Evolutionary conservation across 2,113 vertebrate species (phyloP).

Genomic region (Phoenicopterus ruber): DNA sequence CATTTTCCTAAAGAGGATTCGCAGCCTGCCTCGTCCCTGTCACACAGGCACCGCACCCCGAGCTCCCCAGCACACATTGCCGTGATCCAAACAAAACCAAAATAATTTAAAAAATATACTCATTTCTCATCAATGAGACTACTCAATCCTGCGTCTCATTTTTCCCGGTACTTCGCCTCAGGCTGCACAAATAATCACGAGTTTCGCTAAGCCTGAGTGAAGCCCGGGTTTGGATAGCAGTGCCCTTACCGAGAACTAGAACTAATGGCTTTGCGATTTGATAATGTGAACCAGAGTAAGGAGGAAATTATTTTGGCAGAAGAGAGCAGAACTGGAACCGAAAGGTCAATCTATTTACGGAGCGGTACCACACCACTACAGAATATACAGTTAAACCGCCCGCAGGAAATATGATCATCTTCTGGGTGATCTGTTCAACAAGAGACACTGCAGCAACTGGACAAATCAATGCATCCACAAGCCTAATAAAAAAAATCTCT

Average conservation of each 20-base stretch:
- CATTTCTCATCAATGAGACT: neutral
- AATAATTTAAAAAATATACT: fast-evolving
- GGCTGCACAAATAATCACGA: neutral
- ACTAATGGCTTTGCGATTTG: neutral
- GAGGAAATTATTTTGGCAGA: constrained; percentile 29
- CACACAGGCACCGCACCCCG: fast-evolving
- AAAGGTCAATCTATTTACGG: constrained; percentile 37
- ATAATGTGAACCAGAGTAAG: constrained; percentile 15
- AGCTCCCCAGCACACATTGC: neutral
- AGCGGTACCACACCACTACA: neutral
- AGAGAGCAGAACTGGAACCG: neutral
- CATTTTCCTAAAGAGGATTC: neutral
- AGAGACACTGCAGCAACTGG: neutral
- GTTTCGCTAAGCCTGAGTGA: neutral
- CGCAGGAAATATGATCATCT: neutral
- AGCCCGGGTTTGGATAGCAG: neutral
- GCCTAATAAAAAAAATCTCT: neutral
- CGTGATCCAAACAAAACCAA: fast-evolving
- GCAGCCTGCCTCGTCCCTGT: neutral
- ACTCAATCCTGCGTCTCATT: neutral
- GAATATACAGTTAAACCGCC: neutral
- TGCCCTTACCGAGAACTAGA: neutral
- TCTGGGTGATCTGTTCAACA: neutral
- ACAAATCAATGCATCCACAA: neutral
- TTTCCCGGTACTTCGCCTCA: neutral